A percentile compares a stretch with the other conserved stretches of the same genome.
phyloP scores from a whole-genome alignment of 1,140 invertebrate species.

The Brachionus manjavacas region DNA sequence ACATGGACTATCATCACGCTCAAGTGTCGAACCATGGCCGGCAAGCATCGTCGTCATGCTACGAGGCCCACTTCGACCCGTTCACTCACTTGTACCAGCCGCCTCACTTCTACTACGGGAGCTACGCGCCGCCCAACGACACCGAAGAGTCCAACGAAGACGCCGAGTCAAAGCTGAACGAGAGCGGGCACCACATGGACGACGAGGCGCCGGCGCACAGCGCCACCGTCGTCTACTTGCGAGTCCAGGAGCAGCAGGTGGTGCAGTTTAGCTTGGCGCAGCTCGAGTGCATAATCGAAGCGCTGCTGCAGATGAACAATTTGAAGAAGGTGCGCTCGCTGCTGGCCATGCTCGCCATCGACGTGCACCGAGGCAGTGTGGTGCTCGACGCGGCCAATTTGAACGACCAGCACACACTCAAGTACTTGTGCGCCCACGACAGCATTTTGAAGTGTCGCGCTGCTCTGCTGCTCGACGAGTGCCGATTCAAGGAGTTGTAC shows the following conservation, averaged over 20 bases:
- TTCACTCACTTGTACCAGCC: background rate
- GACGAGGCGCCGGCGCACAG: background rate
- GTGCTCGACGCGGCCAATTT: background rate
- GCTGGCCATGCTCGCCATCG: background rate
- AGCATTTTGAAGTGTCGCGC: slow-evolving; percentile 98
- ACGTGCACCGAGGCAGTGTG: background rate
- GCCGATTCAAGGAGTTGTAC: slow-evolving; percentile 79
- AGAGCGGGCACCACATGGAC: background rate
- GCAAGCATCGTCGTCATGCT: background rate
- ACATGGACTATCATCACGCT: background rate
- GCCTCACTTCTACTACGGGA: background rate
- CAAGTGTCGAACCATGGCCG: background rate
- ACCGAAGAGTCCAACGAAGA: background rate
- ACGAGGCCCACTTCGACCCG: background rate
- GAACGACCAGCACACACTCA: background rate
- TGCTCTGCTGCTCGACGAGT: slow-evolving; percentile 82
- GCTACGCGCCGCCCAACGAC: background rate
- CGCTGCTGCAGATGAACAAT: slow-evolving; percentile 29
- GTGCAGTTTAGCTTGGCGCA: slow-evolving; percentile 18
- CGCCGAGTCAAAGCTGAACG: background rate
- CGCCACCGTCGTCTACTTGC: background rate
- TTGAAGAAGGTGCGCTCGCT: slow-evolving; percentile 7
- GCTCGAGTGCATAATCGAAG: slow-evolving; percentile 24
- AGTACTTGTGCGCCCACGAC: slow-evolving; percentile 56
- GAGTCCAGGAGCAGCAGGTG: background rate